Percentiles rank a stretch among this genome's conserved stretches.
Evolutionary conservation across 92 coral and sea anemone species (phyloP).

Genomic region (Heliopora coerulea): DNA sequence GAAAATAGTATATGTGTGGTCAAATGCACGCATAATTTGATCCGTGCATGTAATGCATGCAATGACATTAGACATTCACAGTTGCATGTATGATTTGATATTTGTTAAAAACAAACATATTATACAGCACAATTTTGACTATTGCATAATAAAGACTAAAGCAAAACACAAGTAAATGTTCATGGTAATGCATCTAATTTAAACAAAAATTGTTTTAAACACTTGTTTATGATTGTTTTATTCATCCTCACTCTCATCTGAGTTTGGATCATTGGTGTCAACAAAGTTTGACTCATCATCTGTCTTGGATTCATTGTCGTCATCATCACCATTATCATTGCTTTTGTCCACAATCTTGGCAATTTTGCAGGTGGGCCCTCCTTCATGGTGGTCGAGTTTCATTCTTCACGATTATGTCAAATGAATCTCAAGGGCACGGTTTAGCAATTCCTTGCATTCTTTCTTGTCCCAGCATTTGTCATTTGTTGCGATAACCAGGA

Average conservation of each 20-base stretch:
- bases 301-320: not conserved
- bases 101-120: constrained; percentile 7
- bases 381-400: not conserved
- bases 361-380: constrained; percentile 2
- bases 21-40: constrained; percentile 9
- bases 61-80: not conserved
- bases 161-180: not conserved
- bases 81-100: not conserved
- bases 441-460: constrained; percentile 3
- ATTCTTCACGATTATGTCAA: not conserved
- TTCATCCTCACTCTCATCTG: constrained; percentile 4
- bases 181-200: no score
- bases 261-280: not conserved
- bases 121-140: constrained; percentile 3
- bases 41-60: constrained; percentile 10
- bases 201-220: not conserved
- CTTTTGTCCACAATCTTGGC: not conserved
- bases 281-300: not conserved
- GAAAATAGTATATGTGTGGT: constrained; percentile 1
- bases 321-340: not conserved
- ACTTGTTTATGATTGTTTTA: not conserved
- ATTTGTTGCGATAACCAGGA: constrained; percentile 17
- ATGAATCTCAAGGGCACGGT: constrained; percentile 4
- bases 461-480: constrained; percentile 1
- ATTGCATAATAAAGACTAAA: not conserved